Percentiles rank a stretch among this genome's conserved stretches.
Conservation (phyloP, 2,113 vertebrate species). For the Pongo abelii region DNA sequence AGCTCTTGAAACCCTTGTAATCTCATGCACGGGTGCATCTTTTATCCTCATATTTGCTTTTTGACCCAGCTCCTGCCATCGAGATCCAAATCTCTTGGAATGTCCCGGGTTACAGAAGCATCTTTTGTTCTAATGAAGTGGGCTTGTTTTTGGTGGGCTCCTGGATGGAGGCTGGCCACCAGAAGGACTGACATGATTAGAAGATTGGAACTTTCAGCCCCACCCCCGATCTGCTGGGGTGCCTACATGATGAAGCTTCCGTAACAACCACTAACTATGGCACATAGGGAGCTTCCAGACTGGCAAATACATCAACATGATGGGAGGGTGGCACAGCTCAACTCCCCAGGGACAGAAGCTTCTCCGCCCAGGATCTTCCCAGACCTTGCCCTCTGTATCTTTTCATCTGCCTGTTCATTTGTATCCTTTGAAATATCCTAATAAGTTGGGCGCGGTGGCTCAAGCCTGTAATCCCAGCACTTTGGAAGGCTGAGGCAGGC, state of each 20-base stretch:
- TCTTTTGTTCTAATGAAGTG: not conserved
- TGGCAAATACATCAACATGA: not conserved
- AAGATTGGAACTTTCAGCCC: not conserved
- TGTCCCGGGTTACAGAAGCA: not conserved
- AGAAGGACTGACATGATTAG: not conserved
- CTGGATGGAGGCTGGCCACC: not conserved
- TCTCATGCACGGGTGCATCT: not conserved
- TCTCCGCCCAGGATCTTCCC: no score
- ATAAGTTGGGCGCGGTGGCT: no score
- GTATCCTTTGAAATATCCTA: not conserved
- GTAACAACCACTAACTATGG: no score
- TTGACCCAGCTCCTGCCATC: not conserved
- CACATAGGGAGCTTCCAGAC: not conserved
- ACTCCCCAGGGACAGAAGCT: not conserved
- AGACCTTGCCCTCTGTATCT: not conserved
- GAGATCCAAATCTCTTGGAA: not conserved
- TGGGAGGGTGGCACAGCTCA: not conserved
- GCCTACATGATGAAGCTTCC: not conserved
- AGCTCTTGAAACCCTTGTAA: not conserved
- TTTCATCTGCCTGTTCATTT: not conserved
- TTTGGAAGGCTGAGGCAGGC: no score
- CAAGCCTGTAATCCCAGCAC: no score
- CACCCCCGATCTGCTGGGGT: not conserved
- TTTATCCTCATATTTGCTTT: not conserved
- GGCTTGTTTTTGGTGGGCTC: not conserved